Evolutionary conservation across 1,140 invertebrate species (phyloP).

Genomic region (Lutraria rhynchaena): DNA sequence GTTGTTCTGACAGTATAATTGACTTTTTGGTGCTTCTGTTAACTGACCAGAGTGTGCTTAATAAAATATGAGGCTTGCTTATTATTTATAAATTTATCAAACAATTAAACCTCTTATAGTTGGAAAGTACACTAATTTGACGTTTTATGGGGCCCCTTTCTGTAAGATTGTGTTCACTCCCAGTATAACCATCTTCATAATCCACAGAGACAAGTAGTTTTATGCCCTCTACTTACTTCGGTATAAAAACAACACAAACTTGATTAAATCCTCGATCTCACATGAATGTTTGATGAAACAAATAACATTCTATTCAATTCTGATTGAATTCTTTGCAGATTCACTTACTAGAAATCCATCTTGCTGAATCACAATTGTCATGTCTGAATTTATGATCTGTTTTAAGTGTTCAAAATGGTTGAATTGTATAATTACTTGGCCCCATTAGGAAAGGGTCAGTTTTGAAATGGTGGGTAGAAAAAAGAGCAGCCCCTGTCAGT

Average conservation of each 20-base stretch:
- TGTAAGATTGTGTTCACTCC: too few species aligned
- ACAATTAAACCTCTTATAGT: too few species aligned
- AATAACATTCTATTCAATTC: slow-evolving; percentile 24
- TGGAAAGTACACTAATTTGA: too few species aligned
- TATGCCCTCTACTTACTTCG: too few species aligned
- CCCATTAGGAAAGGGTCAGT: slow-evolving; percentile 56
- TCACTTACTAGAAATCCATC: slow-evolving; percentile 38
- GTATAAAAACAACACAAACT: neutral
- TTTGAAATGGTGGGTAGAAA: slow-evolving; percentile 35
- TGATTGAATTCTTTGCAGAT: slow-evolving; percentile 39
- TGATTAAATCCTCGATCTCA: slow-evolving; percentile 20
- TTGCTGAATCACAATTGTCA: slow-evolving; percentile 40
- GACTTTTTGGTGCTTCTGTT: too few species aligned
- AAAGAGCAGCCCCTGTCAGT: slow-evolving; percentile 45
- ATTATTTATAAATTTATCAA: too few species aligned
- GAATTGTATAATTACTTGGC: slow-evolving; percentile 60
- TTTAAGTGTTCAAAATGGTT: slow-evolving; percentile 33
- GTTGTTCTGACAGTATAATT: too few species aligned
- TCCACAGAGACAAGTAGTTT: too few species aligned
- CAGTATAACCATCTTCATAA: too few species aligned
- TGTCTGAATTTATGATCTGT: slow-evolving; percentile 31
- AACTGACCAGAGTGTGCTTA: too few species aligned
- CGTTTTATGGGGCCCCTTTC: too few species aligned
- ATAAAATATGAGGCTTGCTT: too few species aligned
- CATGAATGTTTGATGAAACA: slow-evolving; percentile 19